Evolutionary conservation across 2,113 vertebrate genomes (phyloP).

Genomic region (Carlito syrichta): DNA sequence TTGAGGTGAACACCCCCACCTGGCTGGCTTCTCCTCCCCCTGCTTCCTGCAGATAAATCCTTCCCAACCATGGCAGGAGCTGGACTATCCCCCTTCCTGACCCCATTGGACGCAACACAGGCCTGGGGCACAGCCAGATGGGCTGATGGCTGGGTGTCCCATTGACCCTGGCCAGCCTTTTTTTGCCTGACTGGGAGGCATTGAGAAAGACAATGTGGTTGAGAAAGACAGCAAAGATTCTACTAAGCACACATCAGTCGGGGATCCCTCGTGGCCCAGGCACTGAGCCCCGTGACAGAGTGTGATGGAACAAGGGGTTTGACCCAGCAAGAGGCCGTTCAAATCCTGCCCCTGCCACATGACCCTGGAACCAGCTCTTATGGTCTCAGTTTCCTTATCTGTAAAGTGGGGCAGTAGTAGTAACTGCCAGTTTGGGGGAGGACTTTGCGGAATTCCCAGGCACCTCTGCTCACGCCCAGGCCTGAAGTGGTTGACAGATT

Average conservation of each 20-base stretch:
- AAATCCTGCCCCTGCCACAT: not conserved
- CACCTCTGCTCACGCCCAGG: rapidly evolving
- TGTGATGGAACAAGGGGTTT: not conserved
- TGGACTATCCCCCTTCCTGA: not conserved
- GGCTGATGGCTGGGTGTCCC: not conserved
- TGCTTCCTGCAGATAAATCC: not conserved
- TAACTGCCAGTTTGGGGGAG: not conserved
- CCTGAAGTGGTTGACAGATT: not conserved
- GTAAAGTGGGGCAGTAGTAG: not conserved
- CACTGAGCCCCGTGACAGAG: not conserved
- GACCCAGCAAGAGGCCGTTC: not conserved
- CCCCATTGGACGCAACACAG: not conserved
- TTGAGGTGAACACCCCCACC: too few relatives aligned
- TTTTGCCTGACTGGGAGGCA: slow-evolving; percentile 1
- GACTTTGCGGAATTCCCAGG: not conserved
- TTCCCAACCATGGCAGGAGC: not conserved
- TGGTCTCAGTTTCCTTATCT: not conserved
- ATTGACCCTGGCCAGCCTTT: not conserved
- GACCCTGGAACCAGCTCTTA: not conserved
- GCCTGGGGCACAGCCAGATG: not conserved
- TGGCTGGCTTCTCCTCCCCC: not conserved
- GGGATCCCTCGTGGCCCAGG: not conserved
- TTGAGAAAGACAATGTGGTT: not conserved
- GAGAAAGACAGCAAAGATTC: slow-evolving; percentile 75
- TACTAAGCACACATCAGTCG: rapidly evolving